Evolutionary conservation across 2,888 invertebrate species (phyloP).

Genomic region (Acanthosepion lycidas): DNA sequence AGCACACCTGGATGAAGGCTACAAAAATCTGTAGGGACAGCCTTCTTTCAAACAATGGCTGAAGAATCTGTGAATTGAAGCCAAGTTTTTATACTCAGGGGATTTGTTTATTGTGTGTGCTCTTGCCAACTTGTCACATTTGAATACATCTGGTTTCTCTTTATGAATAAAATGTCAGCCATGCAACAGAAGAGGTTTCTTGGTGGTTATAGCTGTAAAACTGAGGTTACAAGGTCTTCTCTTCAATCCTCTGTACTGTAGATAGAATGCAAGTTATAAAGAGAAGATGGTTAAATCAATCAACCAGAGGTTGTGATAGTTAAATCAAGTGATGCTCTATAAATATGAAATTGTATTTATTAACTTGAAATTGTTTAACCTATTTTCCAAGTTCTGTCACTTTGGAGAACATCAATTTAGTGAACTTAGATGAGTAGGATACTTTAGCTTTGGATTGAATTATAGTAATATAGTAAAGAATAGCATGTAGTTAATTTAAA

Average conservation of each 20-base stretch:
- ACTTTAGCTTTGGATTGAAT: no score
- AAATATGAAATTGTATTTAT: neutral
- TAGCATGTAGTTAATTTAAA: no score
- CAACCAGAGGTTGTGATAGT: neutral
- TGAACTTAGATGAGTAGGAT: no score
- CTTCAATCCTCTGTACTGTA: neutral
- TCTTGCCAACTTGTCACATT: conserved; percentile 33
- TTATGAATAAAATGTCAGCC: conserved; percentile 14
- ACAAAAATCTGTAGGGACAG: conserved; percentile 15
- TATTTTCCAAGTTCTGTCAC: neutral
- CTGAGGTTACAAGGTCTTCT: neutral
- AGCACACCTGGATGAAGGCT: neutral
- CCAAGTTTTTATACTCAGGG: neutral
- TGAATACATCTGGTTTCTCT: conserved; percentile 18
- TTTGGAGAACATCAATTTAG: no score
- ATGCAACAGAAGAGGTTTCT: neutral
- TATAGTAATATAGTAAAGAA: no score
- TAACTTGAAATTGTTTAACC: neutral
- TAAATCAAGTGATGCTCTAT: neutral
- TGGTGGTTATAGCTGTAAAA: neutral
- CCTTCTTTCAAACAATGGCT: neutral
- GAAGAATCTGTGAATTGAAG: neutral
- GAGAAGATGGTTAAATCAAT: neutral
- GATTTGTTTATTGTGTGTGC: neutral
- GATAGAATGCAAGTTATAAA: no score